Evolutionary conservation across 2,888 invertebrate species (phyloP).

Genomic region (Desoria tigrina): DNA sequence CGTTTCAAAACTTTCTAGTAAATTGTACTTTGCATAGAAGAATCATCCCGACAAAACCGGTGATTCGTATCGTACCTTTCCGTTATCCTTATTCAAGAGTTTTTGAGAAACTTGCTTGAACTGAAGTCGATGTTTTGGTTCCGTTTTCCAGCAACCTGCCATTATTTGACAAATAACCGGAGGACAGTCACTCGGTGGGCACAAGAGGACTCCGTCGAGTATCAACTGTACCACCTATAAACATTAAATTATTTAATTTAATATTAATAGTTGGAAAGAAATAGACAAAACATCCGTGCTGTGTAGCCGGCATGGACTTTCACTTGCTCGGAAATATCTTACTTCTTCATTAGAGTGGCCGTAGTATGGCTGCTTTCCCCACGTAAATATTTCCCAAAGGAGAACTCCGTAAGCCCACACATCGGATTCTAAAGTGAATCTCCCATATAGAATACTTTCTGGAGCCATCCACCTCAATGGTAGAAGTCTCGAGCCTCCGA

Average conservation of each 20-base stretch:
- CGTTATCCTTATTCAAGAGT: background rate
- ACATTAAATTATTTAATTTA: background rate
- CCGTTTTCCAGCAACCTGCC: slow-evolving; percentile 78
- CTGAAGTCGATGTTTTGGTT: slow-evolving; percentile 73
- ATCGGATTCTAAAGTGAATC: slow-evolving; percentile 87
- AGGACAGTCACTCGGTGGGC: slow-evolving; percentile 77
- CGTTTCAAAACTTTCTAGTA: too few species aligned
- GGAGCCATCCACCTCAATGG: slow-evolving; percentile 97
- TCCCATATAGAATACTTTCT: slow-evolving; percentile 84
- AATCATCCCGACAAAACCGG: too few species aligned
- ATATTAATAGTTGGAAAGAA: background rate
- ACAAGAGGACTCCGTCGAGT: slow-evolving; percentile 74
- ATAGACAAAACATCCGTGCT: background rate
- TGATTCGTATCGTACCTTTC: too few species aligned
- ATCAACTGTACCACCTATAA: slow-evolving; percentile 73
- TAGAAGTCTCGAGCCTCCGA: slow-evolving; percentile 76
- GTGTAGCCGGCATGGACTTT: too few species aligned
- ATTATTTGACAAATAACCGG: slow-evolving; percentile 71
- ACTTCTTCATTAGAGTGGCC: slow-evolving; percentile 85
- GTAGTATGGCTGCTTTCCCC: slow-evolving; percentile 89
- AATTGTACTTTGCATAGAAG: too few species aligned
- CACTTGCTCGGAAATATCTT: too few species aligned
- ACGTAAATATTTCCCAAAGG: slow-evolving; percentile 90
- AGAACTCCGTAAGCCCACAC: slow-evolving; percentile 92
- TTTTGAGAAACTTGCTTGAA: slow-evolving; percentile 71